These are phyloP conservation scores for Ophion ventricosus DNA, from an alignment of 2,888 invertebrate species.

Conservation along the genomic window DNA sequence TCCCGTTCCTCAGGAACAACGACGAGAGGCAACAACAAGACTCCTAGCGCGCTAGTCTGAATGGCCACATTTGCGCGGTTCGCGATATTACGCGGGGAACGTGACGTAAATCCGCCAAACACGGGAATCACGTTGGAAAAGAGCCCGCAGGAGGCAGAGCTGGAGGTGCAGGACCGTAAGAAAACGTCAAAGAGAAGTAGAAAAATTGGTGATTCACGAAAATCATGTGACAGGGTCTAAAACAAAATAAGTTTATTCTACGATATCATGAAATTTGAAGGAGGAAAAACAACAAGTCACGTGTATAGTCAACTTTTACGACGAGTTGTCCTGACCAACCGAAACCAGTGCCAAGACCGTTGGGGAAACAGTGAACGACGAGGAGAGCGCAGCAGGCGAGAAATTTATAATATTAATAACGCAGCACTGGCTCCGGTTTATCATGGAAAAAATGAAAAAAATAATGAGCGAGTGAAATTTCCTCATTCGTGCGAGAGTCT, in stretches of 20 bases:
- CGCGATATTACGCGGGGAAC: conserved; percentile 75
- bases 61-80: conserved; percentile 70
- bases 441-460: conserved; percentile 21
- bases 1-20: conserved; percentile 68
- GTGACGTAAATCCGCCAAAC: conserved; percentile 75
- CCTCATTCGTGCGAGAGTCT: conserved; percentile 23
- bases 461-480: conserved; percentile 9
- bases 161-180: not conserved
- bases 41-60: conserved; percentile 54
- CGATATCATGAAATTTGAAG: not conserved
- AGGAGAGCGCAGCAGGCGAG: not conserved
- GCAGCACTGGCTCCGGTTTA: conserved; percentile 23
- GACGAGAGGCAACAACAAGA: conserved; percentile 60
- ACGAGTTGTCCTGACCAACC: not conserved
- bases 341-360: not conserved
- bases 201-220: conserved; percentile 12
- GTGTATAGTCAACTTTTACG: not conserved
- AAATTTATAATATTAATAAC: conserved; percentile 38
- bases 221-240: not conserved
- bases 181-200: not conserved
- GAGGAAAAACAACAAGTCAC: not conserved
- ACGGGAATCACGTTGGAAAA: conserved; percentile 25
- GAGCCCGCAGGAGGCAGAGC: not conserved
- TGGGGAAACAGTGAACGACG: not conserved
- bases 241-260: not conserved